Conservation (phyloP, 2,113 vertebrate species). For the Suricata suricatta region DNA sequence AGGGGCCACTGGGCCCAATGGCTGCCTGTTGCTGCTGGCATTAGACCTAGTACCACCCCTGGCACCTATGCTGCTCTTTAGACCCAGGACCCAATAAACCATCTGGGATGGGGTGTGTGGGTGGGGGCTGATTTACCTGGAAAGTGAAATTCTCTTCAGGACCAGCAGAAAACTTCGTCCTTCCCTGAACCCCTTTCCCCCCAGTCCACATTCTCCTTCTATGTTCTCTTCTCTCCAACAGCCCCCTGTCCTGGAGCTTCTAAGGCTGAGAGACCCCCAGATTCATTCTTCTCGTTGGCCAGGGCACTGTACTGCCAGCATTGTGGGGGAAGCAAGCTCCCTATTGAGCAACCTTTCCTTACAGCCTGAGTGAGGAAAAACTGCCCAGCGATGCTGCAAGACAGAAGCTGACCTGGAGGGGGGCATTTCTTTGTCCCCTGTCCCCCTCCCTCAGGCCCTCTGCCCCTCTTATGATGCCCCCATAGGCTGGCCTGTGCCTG, state of each 20-base stretch:
- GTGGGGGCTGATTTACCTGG: neutral
- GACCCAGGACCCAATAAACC: neutral
- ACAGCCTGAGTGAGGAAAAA: neutral
- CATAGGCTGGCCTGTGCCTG: neutral
- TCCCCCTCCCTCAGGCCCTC: neutral
- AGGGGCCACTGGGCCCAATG: neutral
- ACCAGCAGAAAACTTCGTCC: neutral
- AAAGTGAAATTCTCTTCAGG: neutral
- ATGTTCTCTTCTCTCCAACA: neutral
- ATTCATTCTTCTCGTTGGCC: neutral
- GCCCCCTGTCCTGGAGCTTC: neutral
- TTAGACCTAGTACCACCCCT: neutral
- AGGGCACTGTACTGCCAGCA: no score
- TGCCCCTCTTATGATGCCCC: neutral
- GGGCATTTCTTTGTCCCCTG: neutral
- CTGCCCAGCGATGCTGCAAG: accelerated
- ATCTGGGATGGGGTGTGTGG: neutral
- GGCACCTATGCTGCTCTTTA: neutral
- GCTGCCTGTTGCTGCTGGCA: neutral
- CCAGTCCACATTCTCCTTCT: neutral
- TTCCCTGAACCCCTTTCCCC: neutral
- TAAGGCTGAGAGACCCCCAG: neutral
- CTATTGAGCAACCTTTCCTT: neutral
- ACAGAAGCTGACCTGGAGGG: neutral
- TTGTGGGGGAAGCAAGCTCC: neutral